Evolutionary conservation across 1,140 invertebrate species (phyloP), one percentile per base, ranked within the genome.

Genomic region (Brachionus koreanus): DNA sequence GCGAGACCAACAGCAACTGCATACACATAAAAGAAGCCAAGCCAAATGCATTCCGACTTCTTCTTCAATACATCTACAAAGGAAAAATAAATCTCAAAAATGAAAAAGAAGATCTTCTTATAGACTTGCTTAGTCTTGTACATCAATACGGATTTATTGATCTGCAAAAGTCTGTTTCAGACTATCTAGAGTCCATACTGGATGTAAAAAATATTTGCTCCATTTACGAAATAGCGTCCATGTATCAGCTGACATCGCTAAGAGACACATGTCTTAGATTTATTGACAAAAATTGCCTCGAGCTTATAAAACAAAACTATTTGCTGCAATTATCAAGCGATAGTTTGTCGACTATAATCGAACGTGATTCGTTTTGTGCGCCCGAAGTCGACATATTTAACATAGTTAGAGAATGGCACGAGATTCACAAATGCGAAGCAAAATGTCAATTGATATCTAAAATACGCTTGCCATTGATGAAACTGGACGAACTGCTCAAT

Each of bases 61-160:
- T 99, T 0, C 89, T 98, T 0, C 93, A 94, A 85, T 99, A 99
- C 89, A 95, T 99, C 67, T 99, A 99, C 87, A 96, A 94, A 82
- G 94, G 94, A 43, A 92, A 92, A 84, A 93, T 98, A 90, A 93
- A 93, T 67, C 89, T 98, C 35, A 91, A 92, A 13, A 91, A 93
- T 84, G 89, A 96, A 83, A 93, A 93, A 86, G 94, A 96, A 86
- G 94, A 96, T 84, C 91, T 93, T 46, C 91, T 96, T 43, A 89
- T 96, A 79, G 95, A 97, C 86, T 93, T 94, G 61, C 88, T 97
- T 69, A 94, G 91, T 35, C 90, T 98, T 85, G 93, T 95, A 29
- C 95, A 98, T 90, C 93, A 96, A 85, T 98, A 97, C 90, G 95
- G 95, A 42, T 97, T 98, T 90, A 91, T 92, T 83, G 94, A 97